Percentiles rank a stretch among this genome's conserved stretches.
Conservation (phyloP, 1,140 invertebrate genomes). For the Physella acuta region DNA sequence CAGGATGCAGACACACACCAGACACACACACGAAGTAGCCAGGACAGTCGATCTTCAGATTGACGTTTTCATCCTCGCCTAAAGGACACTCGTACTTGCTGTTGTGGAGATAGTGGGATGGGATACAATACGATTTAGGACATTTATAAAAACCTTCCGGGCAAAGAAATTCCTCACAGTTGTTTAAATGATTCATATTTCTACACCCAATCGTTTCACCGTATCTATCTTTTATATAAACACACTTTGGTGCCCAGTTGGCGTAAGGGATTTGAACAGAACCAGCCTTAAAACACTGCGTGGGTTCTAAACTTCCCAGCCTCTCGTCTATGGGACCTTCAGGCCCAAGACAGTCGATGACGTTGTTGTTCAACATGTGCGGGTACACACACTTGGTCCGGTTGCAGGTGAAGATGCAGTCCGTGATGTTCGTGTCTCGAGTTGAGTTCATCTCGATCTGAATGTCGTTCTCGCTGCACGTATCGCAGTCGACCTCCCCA, state of each 20-base stretch:
- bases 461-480: background rate
- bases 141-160: slow-evolving; percentile 11
- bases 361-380: background rate
- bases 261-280: background rate
- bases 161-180: background rate
- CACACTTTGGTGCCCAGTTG: slow-evolving; percentile 15
- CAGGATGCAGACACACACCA: slow-evolving; percentile 8
- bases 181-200: slow-evolving; percentile 6
- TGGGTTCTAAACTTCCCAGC: background rate
- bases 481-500: slow-evolving; percentile 2
- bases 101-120: slow-evolving; percentile 8
- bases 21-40: slow-evolving; percentile 1
- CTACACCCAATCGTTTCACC: background rate
- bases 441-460: background rate
- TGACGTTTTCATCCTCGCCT: slow-evolving; percentile 6
- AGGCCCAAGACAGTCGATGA: slow-evolving; percentile 3
- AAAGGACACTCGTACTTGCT: background rate
- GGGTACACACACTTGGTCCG: background rate
- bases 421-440: background rate
- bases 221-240: slow-evolving; percentile 3
- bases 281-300: background rate
- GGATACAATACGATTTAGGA: slow-evolving; percentile 10
- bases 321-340: slow-evolving; percentile 13
- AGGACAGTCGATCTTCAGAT: background rate
- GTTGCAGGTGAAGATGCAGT: slow-evolving; percentile 13